These are phyloP conservation scores for Desoria tigrina DNA, from an alignment of 2,888 invertebrate species.

Conservation along the genomic window DNA sequence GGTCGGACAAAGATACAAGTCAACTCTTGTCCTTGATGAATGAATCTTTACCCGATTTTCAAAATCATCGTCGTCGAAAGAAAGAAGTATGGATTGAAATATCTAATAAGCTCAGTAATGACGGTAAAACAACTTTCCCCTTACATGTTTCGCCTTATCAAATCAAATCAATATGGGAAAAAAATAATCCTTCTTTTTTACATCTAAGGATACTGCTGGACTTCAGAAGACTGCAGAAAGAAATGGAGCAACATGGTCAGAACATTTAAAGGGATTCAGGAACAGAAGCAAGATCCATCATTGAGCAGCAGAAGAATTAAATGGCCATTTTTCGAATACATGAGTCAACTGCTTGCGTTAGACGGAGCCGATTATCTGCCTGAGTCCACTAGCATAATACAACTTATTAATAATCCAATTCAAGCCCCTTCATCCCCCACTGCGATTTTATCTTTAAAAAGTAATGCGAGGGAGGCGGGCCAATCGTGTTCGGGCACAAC, in stretches of 20 bases:
- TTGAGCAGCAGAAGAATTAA: slow-evolving; percentile 24
- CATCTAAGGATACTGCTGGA: slow-evolving; percentile 32
- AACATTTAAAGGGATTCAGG: slow-evolving; percentile 39
- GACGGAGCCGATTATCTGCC: slow-evolving; percentile 35
- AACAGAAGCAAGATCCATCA: slow-evolving; percentile 28
- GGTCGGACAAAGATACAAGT: slow-evolving; percentile 34
- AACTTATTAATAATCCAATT: slow-evolving; percentile 18
- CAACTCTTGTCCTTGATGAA: slow-evolving; percentile 30
- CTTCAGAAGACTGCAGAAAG: slow-evolving; percentile 41
- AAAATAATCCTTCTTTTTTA: too few relatives aligned
- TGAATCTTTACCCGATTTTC: slow-evolving; percentile 30
- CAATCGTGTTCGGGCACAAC: too few relatives aligned
- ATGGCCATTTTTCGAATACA: slow-evolving; percentile 36
- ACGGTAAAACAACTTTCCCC: too few relatives aligned
- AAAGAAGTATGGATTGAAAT: slow-evolving; percentile 44
- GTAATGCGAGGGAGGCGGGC: too few relatives aligned
- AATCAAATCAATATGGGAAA: too few relatives aligned
- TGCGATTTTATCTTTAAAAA: too few relatives aligned
- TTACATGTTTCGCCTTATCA: too few relatives aligned
- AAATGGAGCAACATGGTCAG: slow-evolving; percentile 46
- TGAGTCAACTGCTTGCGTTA: slow-evolving; percentile 23
- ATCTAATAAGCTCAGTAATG: slow-evolving; percentile 15
- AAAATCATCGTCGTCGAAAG: slow-evolving; percentile 32
- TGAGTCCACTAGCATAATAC: slow-evolving; percentile 20
- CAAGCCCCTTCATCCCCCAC: too few relatives aligned